Percentiles rank a stretch among this genome's conserved stretches.
phyloP scores from a whole-genome alignment of 2,797 vertebrate species.

The Semotilus atromaculatus region DNA sequence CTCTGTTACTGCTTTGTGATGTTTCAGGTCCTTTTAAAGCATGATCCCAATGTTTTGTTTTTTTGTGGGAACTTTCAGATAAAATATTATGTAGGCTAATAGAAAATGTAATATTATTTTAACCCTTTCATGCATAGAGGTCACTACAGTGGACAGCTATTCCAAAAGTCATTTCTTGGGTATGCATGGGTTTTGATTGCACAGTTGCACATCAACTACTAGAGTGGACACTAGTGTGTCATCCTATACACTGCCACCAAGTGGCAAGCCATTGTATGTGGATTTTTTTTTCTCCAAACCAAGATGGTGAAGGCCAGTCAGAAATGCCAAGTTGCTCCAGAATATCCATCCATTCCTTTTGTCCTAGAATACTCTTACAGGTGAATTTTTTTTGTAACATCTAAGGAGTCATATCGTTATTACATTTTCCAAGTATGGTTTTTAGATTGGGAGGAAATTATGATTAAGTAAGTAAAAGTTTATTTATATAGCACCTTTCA shows the following conservation, averaged over 20 bases:
- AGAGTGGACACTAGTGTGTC: not conserved
- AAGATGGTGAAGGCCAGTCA: not conserved
- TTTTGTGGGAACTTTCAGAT: not conserved
- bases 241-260: constrained; percentile 2
- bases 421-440: not conserved
- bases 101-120: too few species aligned
- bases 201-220: not conserved
- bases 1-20: not conserved
- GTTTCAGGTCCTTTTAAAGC: not conserved
- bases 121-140: not conserved
- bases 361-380: not conserved
- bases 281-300: not conserved
- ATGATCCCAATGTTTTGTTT: not conserved
- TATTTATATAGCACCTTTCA: too few species aligned
- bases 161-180: not conserved
- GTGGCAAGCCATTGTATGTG: not conserved
- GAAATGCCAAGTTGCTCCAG: not conserved
- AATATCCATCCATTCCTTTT: not conserved
- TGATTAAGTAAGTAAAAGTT: too few species aligned
- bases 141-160: not conserved
- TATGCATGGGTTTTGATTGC: not conserved
- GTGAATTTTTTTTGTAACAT: not conserved
- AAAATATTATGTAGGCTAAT: too few species aligned
- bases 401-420: not conserved
- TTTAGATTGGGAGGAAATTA: not conserved